A percentile compares a stretch with the other conserved stretches of the same genome.
phyloP scores from a whole-genome alignment of 1,140 invertebrate genomes.

The Hyles euphorbiae region DNA sequence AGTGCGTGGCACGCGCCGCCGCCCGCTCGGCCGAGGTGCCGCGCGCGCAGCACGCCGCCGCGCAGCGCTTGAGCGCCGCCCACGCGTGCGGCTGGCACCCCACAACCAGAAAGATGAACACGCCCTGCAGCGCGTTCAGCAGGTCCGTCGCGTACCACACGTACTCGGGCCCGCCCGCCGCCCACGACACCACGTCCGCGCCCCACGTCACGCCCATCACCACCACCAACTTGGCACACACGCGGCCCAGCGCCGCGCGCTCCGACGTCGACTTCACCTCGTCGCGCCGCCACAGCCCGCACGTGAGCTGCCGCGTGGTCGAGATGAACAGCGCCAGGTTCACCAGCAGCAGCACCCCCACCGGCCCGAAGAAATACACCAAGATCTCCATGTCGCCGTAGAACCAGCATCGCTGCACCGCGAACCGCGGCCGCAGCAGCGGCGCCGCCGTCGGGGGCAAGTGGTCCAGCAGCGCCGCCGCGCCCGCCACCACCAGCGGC shows the following conservation, averaged over 20 bases:
- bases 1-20: conserved; percentile 76
- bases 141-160: conserved; percentile 88
- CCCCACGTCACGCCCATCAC: conserved; percentile 92
- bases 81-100: conserved; percentile 89
- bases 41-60: conserved; percentile 77
- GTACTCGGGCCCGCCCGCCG: conserved; percentile 84
- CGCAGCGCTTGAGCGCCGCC: conserved; percentile 49
- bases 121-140: conserved; percentile 89
- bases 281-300: conserved; percentile 90
- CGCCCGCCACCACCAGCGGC: conserved; percentile 82
- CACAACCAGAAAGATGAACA: conserved; percentile 93
- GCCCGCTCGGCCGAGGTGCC: conserved; percentile 68
- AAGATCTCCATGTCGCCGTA: conserved; percentile 86
- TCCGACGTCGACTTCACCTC: conserved; percentile 91
- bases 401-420: conserved; percentile 87
- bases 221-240: conserved; percentile 89
- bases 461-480: conserved; percentile 82
- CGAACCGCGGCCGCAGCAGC: conserved; percentile 84
- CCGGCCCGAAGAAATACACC: conserved; percentile 88
- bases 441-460: conserved; percentile 76
- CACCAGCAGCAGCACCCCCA: conserved; percentile 83
- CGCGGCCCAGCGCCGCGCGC: conserved; percentile 84
- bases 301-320: conserved; percentile 89
- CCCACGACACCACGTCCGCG: conserved; percentile 85
- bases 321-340: conserved; percentile 87